A percentile compares a stretch with the other conserved stretches of the same genome.
These are phyloP conservation scores for Tachysurus fulvidraco DNA, from an alignment of 2,113 vertebrate species.

Conservation along the genomic window DNA sequence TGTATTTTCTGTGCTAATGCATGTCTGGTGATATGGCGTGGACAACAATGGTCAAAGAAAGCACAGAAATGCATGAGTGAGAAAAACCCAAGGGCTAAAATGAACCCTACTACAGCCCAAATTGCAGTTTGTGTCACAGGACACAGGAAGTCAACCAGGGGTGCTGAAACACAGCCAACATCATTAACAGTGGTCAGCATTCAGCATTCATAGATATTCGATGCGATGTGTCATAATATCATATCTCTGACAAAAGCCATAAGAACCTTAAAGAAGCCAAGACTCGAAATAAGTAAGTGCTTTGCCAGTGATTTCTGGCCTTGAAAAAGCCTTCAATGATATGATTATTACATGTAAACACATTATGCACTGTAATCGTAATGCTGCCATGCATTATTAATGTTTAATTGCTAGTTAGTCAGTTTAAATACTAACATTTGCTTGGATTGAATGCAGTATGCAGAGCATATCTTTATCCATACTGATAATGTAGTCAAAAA, in stretches of 20 bases:
- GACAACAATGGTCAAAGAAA: background rate
- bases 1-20: conserved; percentile 1
- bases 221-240: background rate
- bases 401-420: background rate
- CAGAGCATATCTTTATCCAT: background rate
- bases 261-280: background rate
- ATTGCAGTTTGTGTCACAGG: background rate
- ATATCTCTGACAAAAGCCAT: background rate
- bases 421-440: background rate
- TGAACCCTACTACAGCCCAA: background rate
- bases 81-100: background rate
- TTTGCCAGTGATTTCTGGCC: background rate
- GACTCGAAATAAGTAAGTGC: background rate
- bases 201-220: conserved; percentile 1
- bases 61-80: background rate
- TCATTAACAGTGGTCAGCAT: background rate
- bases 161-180: background rate
- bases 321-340: background rate
- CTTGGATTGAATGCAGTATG: background rate
- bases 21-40: background rate
- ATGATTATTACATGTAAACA: background rate
- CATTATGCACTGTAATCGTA: background rate
- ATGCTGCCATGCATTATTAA: background rate
- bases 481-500: background rate
- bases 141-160: conserved; percentile 2